These are phyloP conservation scores for Odontesthes bonariensis DNA, from an alignment of 2,113 vertebrate genomes.

Conservation along the genomic window DNA sequence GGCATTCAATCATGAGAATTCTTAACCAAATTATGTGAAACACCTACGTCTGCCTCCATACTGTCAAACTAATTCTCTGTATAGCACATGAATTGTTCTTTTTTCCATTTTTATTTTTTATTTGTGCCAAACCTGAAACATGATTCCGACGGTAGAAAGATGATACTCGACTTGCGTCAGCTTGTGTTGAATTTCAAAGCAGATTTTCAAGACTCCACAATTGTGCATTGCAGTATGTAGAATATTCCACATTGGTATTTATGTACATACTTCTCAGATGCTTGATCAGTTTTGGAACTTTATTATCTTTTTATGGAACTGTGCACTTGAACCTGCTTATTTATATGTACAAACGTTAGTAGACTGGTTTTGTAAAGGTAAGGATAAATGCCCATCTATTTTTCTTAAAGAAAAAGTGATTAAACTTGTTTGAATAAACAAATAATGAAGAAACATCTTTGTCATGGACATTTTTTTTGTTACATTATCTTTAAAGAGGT, in stretches of 20 bases:
- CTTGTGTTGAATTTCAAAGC: slow-evolving; percentile 10
- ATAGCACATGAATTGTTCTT: slow-evolving; percentile 18
- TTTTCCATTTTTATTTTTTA: neutral
- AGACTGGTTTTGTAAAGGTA: slow-evolving; percentile 65
- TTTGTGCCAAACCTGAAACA: slow-evolving; percentile 54
- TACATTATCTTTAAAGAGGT: neutral
- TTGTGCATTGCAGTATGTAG: slow-evolving; percentile 26
- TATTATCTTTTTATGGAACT: slow-evolving; percentile 43
- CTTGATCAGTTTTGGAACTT: slow-evolving; percentile 42
- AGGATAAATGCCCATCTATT: slow-evolving; percentile 64
- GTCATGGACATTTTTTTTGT: neutral
- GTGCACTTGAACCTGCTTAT: slow-evolving; percentile 61
- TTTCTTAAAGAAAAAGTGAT: slow-evolving; percentile 71
- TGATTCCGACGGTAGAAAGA: slow-evolving; percentile 36
- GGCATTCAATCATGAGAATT: slow-evolving; percentile 3
- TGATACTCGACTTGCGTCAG: neutral
- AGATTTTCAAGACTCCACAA: neutral
- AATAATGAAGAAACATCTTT: slow-evolving; percentile 37
- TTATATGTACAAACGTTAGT: slow-evolving; percentile 79
- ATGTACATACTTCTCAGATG: slow-evolving; percentile 48
- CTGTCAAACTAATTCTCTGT: slow-evolving; percentile 34
- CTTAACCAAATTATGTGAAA: slow-evolving; percentile 16
- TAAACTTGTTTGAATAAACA: slow-evolving; percentile 74
- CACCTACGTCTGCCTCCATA: slow-evolving; percentile 40
- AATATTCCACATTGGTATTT: slow-evolving; percentile 28